Evolutionary conservation across 2,888 invertebrate genomes (phyloP).

Genomic region (Dynastes grantii): DNA sequence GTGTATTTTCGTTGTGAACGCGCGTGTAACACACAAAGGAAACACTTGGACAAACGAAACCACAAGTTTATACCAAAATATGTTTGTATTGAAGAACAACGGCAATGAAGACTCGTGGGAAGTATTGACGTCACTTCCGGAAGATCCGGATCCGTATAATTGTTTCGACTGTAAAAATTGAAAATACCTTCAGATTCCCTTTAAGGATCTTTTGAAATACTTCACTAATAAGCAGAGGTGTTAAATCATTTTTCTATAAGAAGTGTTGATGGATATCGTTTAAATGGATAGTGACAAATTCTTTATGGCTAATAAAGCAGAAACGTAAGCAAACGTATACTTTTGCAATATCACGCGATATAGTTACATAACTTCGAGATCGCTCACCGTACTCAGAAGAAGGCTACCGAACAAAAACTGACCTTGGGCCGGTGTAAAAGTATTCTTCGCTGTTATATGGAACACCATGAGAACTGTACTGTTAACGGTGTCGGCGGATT

Average conservation of each 20-base stretch:
- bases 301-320: no score
- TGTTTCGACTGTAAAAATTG: no score
- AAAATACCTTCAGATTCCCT: no score
- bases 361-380: slow-evolving; percentile 23
- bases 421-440: slow-evolving; percentile 49
- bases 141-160: not conserved
- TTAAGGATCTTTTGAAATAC: not conserved
- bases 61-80: not conserved
- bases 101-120: not conserved
- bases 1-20: not conserved
- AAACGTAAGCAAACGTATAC: not conserved
- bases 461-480: slow-evolving; percentile 38
- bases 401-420: slow-evolving; percentile 45
- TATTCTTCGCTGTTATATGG: slow-evolving; percentile 23
- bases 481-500: slow-evolving; percentile 45
- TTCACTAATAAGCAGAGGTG: not conserved
- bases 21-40: slow-evolving; percentile 2
- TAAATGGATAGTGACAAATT: no score
- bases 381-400: slow-evolving; percentile 4
- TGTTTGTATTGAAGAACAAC: slow-evolving; percentile 4
- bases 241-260: no score
- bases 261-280: no score
- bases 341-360: slow-evolving; percentile 22
- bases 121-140: slow-evolving; percentile 23
- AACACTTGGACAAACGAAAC: slow-evolving; percentile 1